phyloP scores from a whole-genome alignment of 30 jellyfish, hydroid and myxozoan genomes.

The Aurelia aurita complex sp. Pacific region DNA sequence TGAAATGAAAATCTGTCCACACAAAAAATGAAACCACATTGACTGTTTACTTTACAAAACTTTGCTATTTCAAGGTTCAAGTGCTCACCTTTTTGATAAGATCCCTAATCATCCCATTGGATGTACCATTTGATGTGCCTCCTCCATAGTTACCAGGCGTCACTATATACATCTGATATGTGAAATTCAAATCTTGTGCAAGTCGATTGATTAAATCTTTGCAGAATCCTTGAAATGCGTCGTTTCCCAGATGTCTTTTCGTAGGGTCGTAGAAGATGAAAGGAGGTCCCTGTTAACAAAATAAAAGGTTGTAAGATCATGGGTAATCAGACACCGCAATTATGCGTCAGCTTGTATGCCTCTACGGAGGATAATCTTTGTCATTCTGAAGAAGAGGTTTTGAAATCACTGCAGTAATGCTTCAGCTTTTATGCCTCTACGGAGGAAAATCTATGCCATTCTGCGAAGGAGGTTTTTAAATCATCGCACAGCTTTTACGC shows the following conservation, averaged over 20 bases:
- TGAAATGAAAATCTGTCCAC: too few relatives aligned
- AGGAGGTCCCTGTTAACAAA: slow-evolving; percentile 64
- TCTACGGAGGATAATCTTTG: too few relatives aligned
- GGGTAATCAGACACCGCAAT: background rate
- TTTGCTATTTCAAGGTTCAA: too few relatives aligned
- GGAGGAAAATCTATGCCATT: too few relatives aligned
- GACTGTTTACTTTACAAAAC: too few relatives aligned
- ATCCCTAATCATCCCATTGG: slow-evolving; percentile 92
- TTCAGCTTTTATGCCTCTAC: too few relatives aligned
- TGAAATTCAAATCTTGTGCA: slow-evolving; percentile 64
- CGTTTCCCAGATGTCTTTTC: slow-evolving; percentile 45
- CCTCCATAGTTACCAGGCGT: slow-evolving; percentile 75
- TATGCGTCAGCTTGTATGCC: too few relatives aligned
- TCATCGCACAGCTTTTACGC: too few relatives aligned
- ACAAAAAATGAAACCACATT: too few relatives aligned
- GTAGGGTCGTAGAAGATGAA: slow-evolving; percentile 64
- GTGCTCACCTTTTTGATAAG: slow-evolving; percentile 61
- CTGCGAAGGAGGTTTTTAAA: too few relatives aligned
- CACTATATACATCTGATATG: slow-evolving; percentile 65
- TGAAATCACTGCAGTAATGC: too few relatives aligned
- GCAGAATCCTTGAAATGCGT: slow-evolving; percentile 77
- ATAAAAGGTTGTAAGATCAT: background rate
- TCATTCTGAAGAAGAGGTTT: too few relatives aligned
- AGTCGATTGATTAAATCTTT: slow-evolving; percentile 64
- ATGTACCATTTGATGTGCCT: slow-evolving; percentile 54